A percentile compares a stretch with the other conserved stretches of the same genome.
phyloP scores from a whole-genome alignment of 2,797 vertebrate species.

The Rhyacichthys aspro region DNA sequence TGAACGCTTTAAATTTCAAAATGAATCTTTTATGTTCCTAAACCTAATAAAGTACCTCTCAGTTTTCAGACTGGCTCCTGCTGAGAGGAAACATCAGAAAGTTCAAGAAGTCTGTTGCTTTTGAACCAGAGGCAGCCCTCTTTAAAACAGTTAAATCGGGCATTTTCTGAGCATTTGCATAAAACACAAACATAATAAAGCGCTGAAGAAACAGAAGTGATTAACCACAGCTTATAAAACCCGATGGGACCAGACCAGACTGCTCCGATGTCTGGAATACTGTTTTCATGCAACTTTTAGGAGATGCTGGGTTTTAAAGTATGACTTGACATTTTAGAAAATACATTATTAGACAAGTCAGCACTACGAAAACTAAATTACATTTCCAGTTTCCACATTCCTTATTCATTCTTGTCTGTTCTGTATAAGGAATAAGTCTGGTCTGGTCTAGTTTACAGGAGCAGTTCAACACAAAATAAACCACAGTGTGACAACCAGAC shows the following conservation, averaged over 20 bases:
- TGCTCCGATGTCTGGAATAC: neutral
- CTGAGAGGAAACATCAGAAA: constrained; percentile 2
- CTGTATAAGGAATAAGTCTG: no score
- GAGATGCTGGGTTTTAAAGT: no score
- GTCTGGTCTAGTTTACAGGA: no score
- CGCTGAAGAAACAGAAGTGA: neutral
- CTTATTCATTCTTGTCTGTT: no score
- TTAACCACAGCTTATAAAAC: neutral
- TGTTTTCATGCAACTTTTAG: no score
- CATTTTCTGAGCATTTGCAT: constrained; percentile 4
- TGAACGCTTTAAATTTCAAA: neutral
- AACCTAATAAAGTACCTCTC: neutral
- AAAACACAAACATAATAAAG: neutral
- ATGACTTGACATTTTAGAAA: no score
- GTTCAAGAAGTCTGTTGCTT: neutral
- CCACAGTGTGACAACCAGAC: no score
- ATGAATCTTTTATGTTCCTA: neutral
- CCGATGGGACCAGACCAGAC: neutral
- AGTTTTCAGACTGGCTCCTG: constrained; percentile 1
- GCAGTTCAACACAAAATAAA: no score
- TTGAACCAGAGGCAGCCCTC: neutral
- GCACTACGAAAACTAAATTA: no score
- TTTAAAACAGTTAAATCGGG: constrained; percentile 1
- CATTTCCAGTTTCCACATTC: no score
- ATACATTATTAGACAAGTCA: no score